phyloP scores from a whole-genome alignment of 2,797 vertebrate species.

The Ceyx erithaca region DNA sequence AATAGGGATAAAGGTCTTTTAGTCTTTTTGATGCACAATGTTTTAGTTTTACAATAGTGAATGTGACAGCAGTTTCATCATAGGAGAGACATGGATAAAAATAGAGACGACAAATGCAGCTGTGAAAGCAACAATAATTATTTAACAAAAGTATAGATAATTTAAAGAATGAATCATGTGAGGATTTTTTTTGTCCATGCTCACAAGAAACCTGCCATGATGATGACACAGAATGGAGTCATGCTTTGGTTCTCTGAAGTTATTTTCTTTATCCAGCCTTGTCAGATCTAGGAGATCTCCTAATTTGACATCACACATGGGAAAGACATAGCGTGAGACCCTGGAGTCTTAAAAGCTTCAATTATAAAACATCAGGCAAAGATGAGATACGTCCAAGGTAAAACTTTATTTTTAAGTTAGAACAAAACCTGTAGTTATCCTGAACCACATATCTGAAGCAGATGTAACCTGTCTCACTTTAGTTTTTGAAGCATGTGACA shows the following conservation, averaged over 20 bases:
- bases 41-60: not conserved
- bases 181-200: not conserved
- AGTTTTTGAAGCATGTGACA: not conserved
- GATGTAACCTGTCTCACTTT: not conserved
- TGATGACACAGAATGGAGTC: not conserved
- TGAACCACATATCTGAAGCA: not conserved
- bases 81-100: not conserved
- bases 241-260: not conserved
- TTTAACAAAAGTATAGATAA: not conserved
- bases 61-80: not conserved
- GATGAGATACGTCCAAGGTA: not conserved
- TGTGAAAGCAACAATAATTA: not conserved
- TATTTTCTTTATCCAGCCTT: not conserved
- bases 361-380: not conserved
- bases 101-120: not conserved
- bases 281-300: not conserved
- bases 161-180: not conserved
- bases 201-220: not conserved
- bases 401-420: not conserved
- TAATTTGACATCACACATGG: not conserved
- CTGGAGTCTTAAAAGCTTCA: not conserved
- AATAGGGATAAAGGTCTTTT: not conserved
- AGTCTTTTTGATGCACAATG: too few species aligned
- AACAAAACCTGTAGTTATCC: accelerated
- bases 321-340: not conserved